These are phyloP conservation scores for Kryptolebias ocellatus DNA, from an alignment of 2,797 vertebrate species.

Conservation along the genomic window DNA sequence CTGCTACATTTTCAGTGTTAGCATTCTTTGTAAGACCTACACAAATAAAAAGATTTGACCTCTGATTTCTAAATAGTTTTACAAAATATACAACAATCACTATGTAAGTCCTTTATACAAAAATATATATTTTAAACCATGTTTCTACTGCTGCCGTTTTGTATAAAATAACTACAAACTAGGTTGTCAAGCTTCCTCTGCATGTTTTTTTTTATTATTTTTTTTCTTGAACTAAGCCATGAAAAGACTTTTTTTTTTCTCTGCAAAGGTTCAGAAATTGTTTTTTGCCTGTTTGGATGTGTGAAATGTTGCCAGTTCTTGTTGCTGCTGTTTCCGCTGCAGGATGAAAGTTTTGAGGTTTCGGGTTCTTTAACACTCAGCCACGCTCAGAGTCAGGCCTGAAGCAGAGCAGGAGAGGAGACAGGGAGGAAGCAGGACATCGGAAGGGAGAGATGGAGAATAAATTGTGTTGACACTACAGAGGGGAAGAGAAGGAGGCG, in stretches of 20 bases:
- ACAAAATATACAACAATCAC: too few relatives aligned
- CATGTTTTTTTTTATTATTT: neutral
- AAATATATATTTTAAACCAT: too few relatives aligned
- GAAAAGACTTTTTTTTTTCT: neutral
- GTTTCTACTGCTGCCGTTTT: too few relatives aligned
- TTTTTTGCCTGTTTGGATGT: slow-evolving; percentile 46
- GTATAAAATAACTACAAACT: too few relatives aligned
- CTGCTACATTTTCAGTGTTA: too few relatives aligned
- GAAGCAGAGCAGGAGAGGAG: slow-evolving; percentile 30
- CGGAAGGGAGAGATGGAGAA: slow-evolving; percentile 13
- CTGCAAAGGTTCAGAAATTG: slow-evolving; percentile 35
- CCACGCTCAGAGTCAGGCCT: slow-evolving; percentile 52
- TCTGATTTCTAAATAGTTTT: too few relatives aligned
- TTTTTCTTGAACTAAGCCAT: neutral
- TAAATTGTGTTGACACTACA: slow-evolving; percentile 37
- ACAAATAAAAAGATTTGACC: too few relatives aligned
- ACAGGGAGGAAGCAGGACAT: slow-evolving; percentile 32
- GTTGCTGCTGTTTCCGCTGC: slow-evolving; percentile 42
- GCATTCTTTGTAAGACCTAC: too few relatives aligned
- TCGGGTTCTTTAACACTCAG: slow-evolving; percentile 51
- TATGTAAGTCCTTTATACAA: too few relatives aligned
- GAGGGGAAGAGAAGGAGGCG: slow-evolving; percentile 17
- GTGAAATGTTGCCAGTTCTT: slow-evolving; percentile 62
- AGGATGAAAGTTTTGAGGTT: slow-evolving; percentile 69
- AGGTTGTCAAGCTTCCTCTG: too few relatives aligned